Conservation (phyloP, 2,888 invertebrate species). For the Andrena hattorfiana region DNA sequence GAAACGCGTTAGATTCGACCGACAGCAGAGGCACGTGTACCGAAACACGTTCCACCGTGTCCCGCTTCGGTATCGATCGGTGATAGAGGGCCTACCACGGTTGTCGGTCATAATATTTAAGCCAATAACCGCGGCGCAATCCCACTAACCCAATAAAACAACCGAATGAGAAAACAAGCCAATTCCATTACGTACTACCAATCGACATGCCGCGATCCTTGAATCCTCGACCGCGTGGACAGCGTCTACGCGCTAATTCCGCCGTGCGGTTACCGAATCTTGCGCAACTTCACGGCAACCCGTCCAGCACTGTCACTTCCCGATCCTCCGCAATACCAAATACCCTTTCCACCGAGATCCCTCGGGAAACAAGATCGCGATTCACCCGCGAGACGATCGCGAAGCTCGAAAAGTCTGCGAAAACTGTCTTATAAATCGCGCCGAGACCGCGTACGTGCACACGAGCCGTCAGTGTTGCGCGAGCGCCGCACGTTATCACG, state of each 20-base stretch:
- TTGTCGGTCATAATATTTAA: conserved; percentile 53
- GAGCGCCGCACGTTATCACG: not conserved
- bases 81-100: conserved; percentile 42
- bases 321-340: not conserved
- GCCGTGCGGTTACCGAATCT: not conserved
- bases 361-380: too few relatives aligned
- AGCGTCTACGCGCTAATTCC: conserved; percentile 15
- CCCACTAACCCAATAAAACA: conserved; percentile 40
- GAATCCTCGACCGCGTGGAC: not conserved
- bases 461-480: not conserved
- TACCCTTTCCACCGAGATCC: not conserved
- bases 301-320: not conserved
- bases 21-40: conserved; percentile 41
- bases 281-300: conserved; percentile 20
- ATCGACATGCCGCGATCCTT: conserved; percentile 49
- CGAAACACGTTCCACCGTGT: conserved; percentile 38
- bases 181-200: conserved; percentile 48
- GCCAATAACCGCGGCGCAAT: conserved; percentile 48
- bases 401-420: too few relatives aligned
- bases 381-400: not conserved
- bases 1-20: not conserved
- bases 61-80: conserved; percentile 45
- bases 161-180: not conserved
- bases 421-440: not conserved
- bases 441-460: not conserved